Base-by-base conservation (phyloP, 1,140 invertebrate species). In the Agrypnia vestita region DNA sequence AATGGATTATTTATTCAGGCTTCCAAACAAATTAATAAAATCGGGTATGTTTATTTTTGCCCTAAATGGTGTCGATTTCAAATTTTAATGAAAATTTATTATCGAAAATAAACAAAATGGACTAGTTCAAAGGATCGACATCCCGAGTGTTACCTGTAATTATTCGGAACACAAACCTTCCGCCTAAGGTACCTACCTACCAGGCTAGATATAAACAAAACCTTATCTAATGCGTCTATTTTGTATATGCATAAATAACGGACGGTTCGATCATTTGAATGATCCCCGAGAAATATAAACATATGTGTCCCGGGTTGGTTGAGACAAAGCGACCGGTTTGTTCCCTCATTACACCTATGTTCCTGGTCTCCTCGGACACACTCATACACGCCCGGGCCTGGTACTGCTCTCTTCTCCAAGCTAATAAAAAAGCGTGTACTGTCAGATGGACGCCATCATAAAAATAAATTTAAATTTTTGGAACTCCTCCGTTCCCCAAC, bases 401-500 rank as follows among this genome's bases (percentile, higher is more conserved):
- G 44, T 69, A 47, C 43, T 46, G 55, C 12, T 46, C 53, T 46
- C 53, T 17, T 55, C 80, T 73, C 80, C 71, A 46, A 64, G 62
- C 72, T 77, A 82, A 79, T 82, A 82, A 82, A 82, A 79, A 79
- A 78, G 78, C 80, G 80, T 82, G 80, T 82, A 79, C 51, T 79
- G 80, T 82, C 80, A 82, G 49, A 74, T 76, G 80, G 72, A 76
- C 72, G 80, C 80, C 78, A 72, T 82, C 80, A 79, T 82, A 82
- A 82, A 82, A 79, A 78, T 82, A 82, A 82, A 82, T 82, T 82
- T 79, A 79, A 82, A 82, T 82, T 82, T 71, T 82, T 79, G 80
- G 55, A 79, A 67, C 59, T 78, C 76, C 47, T 73, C 64, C 44
- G 73, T 72, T 76, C 73, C 53, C 73, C 76, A 81, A 81, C 80